phyloP scores from a whole-genome alignment of 2,888 invertebrate species.

The Agrilus biguttatus region DNA sequence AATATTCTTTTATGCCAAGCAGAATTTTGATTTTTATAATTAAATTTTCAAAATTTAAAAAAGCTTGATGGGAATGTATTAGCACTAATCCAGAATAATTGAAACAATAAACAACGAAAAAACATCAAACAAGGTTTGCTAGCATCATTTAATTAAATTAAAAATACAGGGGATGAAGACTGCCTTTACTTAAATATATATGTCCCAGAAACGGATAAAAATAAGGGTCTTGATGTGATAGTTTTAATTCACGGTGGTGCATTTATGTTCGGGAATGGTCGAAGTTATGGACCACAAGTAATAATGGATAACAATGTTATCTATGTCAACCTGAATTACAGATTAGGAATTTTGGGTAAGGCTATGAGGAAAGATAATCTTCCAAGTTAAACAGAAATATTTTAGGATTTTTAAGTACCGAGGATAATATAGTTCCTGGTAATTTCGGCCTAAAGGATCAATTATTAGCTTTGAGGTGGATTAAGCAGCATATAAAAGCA shows the following conservation, averaged over 20 bases:
- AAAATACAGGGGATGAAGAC: conserved; percentile 45
- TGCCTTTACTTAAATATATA: conserved; percentile 52
- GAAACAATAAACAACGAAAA: background rate
- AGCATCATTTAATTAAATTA: conserved; percentile 5
- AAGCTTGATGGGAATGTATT: too few relatives aligned
- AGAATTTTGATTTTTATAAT: too few relatives aligned
- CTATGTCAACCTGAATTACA: conserved; percentile 53
- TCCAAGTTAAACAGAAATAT: conserved; percentile 2
- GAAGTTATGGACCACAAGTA: conserved; percentile 38
- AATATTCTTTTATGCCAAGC: too few relatives aligned
- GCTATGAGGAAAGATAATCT: background rate
- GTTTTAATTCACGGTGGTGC: conserved; percentile 54
- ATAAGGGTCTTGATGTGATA: conserved; percentile 36
- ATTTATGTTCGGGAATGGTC: conserved; percentile 50
- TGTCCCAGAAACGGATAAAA: conserved; percentile 31
- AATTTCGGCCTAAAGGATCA: conserved; percentile 67
- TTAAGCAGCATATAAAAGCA: conserved; percentile 48
- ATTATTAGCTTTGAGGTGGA: conserved; percentile 52
- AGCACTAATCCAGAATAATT: too few relatives aligned
- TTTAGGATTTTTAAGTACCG: conserved; percentile 60
- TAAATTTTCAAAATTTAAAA: too few relatives aligned
- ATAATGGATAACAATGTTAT: conserved; percentile 51
- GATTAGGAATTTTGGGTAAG: conserved; percentile 55
- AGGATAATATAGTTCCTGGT: conserved; percentile 50
- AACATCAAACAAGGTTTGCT: background rate